Evolutionary conservation across 1,140 invertebrate genomes (phyloP), one percentile per base, ranked within the genome.

Genomic region (Neotoxoptera formosana): DNA sequence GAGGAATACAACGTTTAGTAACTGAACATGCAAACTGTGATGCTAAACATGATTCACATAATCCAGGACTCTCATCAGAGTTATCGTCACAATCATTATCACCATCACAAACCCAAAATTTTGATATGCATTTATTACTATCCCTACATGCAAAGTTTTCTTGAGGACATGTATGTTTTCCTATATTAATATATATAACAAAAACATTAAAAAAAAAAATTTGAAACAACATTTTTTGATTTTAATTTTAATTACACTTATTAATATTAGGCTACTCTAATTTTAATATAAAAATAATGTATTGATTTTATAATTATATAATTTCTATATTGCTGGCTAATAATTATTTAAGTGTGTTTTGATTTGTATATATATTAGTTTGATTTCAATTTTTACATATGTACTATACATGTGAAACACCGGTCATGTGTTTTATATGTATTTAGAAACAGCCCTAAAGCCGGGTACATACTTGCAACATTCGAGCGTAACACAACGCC

Each of bases 1-100:
- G 95, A 17, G 98, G 97, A 95, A 99, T 98, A 95, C 98, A 99
- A 86, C 95, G 94, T 14, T 94, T 94, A 17, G 94, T 94, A 30
- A 94, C 93, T 48, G 94, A 93, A 94, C 95, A 95, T 41, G 94
- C 94, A 93, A 95, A 95, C 67, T 95, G 95, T 36, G 93, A 87
- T 30, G 95, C 93, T 53, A 93, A 93, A 93, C 95, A 95, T 11
- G 94, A 95, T 25, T 94, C 93, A 94, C 95, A 96, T 34, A 94
- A 93, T 8, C 81, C 87, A 34, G 93, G 93, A 21, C 94, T 94
- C 93, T 95, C 95, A 94, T 96, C 95, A n/a, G 94, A 94, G 17
- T 95, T 95, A 94, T 95, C 95, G 45, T 91, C 47, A 94, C 96
- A 96, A 93, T 96, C 95, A 30, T 94, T 91, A 53, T 96, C 95